These are phyloP conservation scores for Dolichopus griseipennis DNA, from an alignment of 2,888 invertebrate genomes.

Conservation along the genomic window DNA sequence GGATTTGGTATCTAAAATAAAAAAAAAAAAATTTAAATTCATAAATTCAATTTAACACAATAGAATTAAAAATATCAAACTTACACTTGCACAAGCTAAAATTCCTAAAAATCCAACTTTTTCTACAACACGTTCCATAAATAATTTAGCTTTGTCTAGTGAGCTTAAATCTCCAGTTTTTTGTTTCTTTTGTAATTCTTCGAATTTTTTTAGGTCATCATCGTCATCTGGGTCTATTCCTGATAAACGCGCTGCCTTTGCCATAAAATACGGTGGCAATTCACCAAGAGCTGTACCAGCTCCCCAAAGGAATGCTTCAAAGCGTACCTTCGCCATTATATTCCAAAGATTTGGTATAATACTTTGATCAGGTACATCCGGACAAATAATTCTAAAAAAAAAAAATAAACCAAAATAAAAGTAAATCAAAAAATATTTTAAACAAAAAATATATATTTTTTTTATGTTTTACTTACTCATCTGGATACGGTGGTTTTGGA, in stretches of 20 bases:
- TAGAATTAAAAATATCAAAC: constrained; percentile 34
- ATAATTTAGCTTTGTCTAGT: constrained; percentile 70
- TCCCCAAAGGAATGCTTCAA: constrained; percentile 98
- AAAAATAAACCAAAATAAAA: background rate
- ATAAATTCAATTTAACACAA: no score
- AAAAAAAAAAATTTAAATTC: constrained; percentile 4
- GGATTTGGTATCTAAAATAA: constrained; percentile 87
- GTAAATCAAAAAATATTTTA: constrained; percentile 10
- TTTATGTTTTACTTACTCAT: constrained; percentile 63
- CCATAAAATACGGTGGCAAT: constrained; percentile 99
- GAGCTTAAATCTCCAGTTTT: constrained; percentile 52
- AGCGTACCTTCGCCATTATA: constrained; percentile 88
- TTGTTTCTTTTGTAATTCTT: constrained; percentile 57
- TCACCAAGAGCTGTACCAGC: constrained; percentile 98
- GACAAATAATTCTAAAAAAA: constrained; percentile 77
- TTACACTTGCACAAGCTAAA: constrained; percentile 86
- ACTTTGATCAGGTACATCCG: constrained; percentile 55
- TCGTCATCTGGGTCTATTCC: constrained; percentile 54
- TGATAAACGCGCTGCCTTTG: constrained; percentile 77
- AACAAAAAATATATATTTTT: no score
- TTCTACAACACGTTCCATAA: constrained; percentile 82
- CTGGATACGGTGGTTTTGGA: constrained; percentile 96
- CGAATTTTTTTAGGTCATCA: constrained; percentile 66
- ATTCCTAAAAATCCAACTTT: constrained; percentile 94
- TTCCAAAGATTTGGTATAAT: constrained; percentile 74